Conservation (phyloP, 2,888 invertebrate species). For the Atethmia centrago region DNA sequence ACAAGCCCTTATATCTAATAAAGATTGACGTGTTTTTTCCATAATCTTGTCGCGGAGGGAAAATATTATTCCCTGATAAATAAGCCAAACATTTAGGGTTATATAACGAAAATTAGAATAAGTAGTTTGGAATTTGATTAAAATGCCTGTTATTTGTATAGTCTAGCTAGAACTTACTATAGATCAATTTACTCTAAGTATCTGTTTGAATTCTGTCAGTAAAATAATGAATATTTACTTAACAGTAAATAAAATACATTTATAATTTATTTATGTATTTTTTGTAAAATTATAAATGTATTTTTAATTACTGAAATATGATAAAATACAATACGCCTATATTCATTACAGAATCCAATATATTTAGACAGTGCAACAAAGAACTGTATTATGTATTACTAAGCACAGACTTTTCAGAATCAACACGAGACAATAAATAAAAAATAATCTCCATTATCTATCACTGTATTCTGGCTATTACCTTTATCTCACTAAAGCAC, state of each 20-base stretch:
- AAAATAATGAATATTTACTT: too few species aligned
- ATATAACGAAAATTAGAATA: background rate
- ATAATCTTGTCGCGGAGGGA: background rate
- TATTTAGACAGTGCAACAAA: background rate
- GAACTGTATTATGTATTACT: background rate
- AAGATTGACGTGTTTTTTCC: slow-evolving; percentile 6
- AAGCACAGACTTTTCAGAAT: background rate
- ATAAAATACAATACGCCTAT: background rate
- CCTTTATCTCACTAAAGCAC: slow-evolving; percentile 48
- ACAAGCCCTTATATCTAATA: too few species aligned
- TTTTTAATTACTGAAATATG: too few species aligned
- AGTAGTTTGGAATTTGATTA: background rate
- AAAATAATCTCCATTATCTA: slow-evolving; percentile 39
- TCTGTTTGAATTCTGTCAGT: background rate
- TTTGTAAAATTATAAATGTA: too few species aligned
- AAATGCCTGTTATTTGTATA: background rate
- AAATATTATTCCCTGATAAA: background rate
- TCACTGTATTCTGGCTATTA: slow-evolving; percentile 43
- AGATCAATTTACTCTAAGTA: background rate
- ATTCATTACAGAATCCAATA: background rate
- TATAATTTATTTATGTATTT: too few species aligned
- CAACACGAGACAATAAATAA: slow-evolving; percentile 30
- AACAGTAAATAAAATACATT: too few species aligned
- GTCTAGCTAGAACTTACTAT: too few species aligned
- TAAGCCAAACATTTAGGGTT: background rate